Evolutionary conservation across 2,888 invertebrate genomes (phyloP).

Genomic region (Chaetogeoica ovagalla): DNA sequence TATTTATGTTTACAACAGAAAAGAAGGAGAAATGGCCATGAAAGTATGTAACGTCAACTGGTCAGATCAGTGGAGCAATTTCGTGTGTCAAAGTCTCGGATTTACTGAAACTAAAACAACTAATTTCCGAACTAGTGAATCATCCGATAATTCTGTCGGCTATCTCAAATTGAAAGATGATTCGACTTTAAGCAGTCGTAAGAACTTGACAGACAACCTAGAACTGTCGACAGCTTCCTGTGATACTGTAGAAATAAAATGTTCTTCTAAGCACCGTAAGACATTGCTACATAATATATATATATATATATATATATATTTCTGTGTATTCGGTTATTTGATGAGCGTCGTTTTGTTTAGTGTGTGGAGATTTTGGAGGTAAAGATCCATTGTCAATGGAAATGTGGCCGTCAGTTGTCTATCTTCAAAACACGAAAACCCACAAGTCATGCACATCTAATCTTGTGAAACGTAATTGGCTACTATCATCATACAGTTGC

Average conservation of each 20-base stretch:
- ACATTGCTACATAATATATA: neutral
- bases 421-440: slow-evolving; percentile 61
- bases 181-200: slow-evolving; percentile 57
- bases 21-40: slow-evolving; percentile 26
- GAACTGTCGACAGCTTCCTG: slow-evolving; percentile 60
- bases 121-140: slow-evolving; percentile 57
- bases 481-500: slow-evolving; percentile 63
- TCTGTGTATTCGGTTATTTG: neutral
- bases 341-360: slow-evolving; percentile 56
- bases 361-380: slow-evolving; percentile 60
- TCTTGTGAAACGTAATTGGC: slow-evolving; percentile 62
- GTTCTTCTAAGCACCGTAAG: slow-evolving; percentile 66
- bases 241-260: slow-evolving; percentile 62
- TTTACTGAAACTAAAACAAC: slow-evolving; percentile 61
- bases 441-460: slow-evolving; percentile 63
- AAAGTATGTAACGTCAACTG: slow-evolving; percentile 59
- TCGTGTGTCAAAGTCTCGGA: slow-evolving; percentile 65
- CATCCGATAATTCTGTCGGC: slow-evolving; percentile 54
- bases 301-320: neutral
- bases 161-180: slow-evolving; percentile 57
- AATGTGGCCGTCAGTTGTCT: slow-evolving; percentile 66
- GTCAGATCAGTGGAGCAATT: slow-evolving; percentile 64
- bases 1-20: slow-evolving; percentile 25
- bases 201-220: slow-evolving; percentile 61
- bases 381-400: slow-evolving; percentile 61